phyloP scores from a whole-genome alignment of 92 coral and sea anemone genomes.

The Nematostella vectensis region DNA sequence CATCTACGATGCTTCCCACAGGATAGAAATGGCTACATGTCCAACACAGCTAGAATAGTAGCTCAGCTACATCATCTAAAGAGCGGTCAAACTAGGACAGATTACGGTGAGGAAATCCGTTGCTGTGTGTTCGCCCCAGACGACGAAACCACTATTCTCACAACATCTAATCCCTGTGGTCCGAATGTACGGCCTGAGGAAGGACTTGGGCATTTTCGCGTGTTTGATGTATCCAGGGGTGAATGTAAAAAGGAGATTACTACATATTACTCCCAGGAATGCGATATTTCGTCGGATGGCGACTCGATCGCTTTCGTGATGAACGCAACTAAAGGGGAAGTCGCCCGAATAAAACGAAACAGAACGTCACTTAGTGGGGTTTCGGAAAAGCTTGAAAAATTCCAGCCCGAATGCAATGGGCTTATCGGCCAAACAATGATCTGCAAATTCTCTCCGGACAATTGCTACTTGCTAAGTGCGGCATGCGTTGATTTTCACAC shows the following conservation, averaged over 20 bases:
- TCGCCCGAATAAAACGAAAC: conserved; percentile 59
- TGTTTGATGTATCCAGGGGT: conserved; percentile 52
- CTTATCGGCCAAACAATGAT: conserved; percentile 77
- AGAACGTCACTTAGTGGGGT: conserved; percentile 48
- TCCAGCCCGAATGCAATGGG: conserved; percentile 77
- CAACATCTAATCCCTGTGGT: conserved; percentile 60
- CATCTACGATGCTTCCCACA: conserved; percentile 46
- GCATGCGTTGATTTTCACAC: conserved; percentile 85
- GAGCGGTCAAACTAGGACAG: conserved; percentile 17
- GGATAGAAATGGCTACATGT: conserved; percentile 22
- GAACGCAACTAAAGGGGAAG: conserved; percentile 74
- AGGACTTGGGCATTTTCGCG: conserved; percentile 75
- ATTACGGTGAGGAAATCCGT: conserved; percentile 54
- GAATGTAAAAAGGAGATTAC: conserved; percentile 62
- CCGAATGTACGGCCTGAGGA: conserved; percentile 46
- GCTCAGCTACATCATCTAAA: conserved; percentile 52
- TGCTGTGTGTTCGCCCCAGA: conserved; percentile 80
- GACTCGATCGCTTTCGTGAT: conserved; percentile 68
- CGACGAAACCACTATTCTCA: conserved; percentile 59
- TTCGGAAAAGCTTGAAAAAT: conserved; percentile 61
- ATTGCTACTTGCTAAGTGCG: conserved; percentile 53
- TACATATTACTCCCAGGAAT: conserved; percentile 74
- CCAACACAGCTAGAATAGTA: conserved; percentile 61
- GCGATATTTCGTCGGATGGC: conserved; percentile 83
- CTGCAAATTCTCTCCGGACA: conserved; percentile 84